A percentile compares a stretch with the other conserved stretches of the same genome.
Evolutionary conservation across 2,797 vertebrate genomes (phyloP).

Genomic region (Pagetopsis macropterus): DNA sequence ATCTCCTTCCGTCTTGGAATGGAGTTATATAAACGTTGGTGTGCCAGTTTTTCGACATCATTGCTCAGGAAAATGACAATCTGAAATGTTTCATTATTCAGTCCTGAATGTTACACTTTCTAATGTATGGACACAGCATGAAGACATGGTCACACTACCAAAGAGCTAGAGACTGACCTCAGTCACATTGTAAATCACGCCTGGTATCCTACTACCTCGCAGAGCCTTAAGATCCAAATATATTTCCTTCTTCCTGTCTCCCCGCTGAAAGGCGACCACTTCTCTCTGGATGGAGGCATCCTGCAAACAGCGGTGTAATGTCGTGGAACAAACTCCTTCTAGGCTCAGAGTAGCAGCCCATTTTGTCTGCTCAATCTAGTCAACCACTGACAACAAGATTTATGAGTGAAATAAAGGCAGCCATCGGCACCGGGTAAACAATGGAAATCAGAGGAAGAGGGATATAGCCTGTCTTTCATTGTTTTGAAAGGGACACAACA

Average conservation of each 20-base stretch:
- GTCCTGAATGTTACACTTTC: not conserved
- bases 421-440: constrained; percentile 68
- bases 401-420: constrained; percentile 75
- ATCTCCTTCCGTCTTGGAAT: constrained; percentile 27
- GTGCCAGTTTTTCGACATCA: constrained; percentile 27
- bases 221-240: constrained; percentile 25
- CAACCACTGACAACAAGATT: constrained; percentile 73
- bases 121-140: not conserved
- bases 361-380: constrained; percentile 78
- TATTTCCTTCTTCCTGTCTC: constrained; percentile 37
- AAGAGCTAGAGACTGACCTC: constrained; percentile 13
- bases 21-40: constrained; percentile 11
- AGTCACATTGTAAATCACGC: constrained; percentile 13
- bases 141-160: not conserved
- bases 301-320: constrained; percentile 75
- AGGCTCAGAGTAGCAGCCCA: constrained; percentile 64
- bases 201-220: constrained; percentile 10
- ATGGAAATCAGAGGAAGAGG: constrained; percentile 48
- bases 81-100: not conserved
- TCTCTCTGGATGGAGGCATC: constrained; percentile 57
- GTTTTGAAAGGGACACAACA: constrained; percentile 38
- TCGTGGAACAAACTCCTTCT: constrained; percentile 80
- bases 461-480: constrained; percentile 54
- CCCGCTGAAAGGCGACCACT: constrained; percentile 46
- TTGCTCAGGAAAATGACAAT: not conserved